Conservation (phyloP, 2,888 invertebrate genomes). For the Noctua janthe region DNA sequence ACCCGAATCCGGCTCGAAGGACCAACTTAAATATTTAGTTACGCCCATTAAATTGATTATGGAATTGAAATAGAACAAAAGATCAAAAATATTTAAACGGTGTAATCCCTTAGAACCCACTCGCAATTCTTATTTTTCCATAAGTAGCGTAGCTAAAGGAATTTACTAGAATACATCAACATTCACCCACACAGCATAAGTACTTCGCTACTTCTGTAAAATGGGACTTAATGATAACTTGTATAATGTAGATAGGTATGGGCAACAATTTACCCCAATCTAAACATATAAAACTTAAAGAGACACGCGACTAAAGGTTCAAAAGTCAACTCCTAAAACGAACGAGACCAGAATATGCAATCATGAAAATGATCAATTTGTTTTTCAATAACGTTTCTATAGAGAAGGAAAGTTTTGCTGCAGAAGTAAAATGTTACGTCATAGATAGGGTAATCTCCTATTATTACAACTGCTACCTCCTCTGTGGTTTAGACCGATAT, state of each 20-base stretch:
- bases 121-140: not conserved
- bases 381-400: conserved; percentile 38
- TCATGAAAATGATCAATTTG: conserved; percentile 36
- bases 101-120: not conserved
- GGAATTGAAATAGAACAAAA: not conserved
- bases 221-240: not conserved
- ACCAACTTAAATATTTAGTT: not conserved
- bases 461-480: conserved; percentile 24
- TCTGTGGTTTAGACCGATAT: conserved; percentile 5
- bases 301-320: not conserved
- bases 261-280: not conserved
- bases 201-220: not conserved
- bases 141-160: not conserved
- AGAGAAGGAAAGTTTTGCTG: not conserved
- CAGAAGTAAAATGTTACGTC: conserved; percentile 1
- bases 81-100: not conserved
- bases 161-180: not conserved
- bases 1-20: not conserved
- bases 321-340: not conserved
- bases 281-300: not conserved
- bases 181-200: not conserved
- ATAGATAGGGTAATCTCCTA: conserved; percentile 15
- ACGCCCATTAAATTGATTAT: not conserved
- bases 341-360: conserved; percentile 4
- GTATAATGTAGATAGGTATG: not conserved